Evolutionary conservation across 1,140 invertebrate genomes (phyloP).

Genomic region (Eciton burchellii): DNA sequence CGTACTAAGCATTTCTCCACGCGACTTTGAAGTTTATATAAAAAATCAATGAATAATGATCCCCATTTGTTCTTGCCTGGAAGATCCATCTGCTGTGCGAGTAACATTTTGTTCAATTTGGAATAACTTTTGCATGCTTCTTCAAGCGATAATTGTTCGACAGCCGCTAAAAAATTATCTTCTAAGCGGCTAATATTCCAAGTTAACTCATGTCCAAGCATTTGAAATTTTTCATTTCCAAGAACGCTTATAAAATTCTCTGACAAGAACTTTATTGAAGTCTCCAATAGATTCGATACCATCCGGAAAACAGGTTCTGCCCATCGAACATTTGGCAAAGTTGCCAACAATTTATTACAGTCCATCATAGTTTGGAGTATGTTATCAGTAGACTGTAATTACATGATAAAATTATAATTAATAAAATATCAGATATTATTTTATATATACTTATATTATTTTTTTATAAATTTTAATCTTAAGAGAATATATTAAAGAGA

Average conservation of each 20-base stretch:
- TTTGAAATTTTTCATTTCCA: constrained; percentile 88
- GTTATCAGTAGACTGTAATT: constrained; percentile 87
- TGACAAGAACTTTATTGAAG: constrained; percentile 88
- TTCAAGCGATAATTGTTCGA: constrained; percentile 88
- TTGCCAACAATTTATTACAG: constrained; percentile 89
- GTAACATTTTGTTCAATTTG: constrained; percentile 84
- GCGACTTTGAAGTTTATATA: constrained; percentile 83
- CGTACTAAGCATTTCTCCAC: constrained; percentile 88
- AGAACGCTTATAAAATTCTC: constrained; percentile 89
- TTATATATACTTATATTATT: no score
- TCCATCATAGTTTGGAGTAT: constrained; percentile 89
- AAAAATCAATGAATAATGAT: constrained; percentile 83
- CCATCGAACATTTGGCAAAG: constrained; percentile 90
- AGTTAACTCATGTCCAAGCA: constrained; percentile 88
- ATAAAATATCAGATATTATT: constrained; percentile 30
- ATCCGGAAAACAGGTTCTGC: constrained; percentile 89
- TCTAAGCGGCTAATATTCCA: constrained; percentile 90
- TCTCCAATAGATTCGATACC: constrained; percentile 89
- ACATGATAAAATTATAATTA: constrained; percentile 36
- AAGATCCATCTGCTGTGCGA: constrained; percentile 70
- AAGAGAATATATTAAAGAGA: no score
- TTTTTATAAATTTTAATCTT: no score
- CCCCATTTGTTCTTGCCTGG: constrained; percentile 82
- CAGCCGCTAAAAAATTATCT: constrained; percentile 88
- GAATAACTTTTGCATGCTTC: constrained; percentile 90